phyloP scores from a whole-genome alignment of 37 sponge, comb jelly and placozoan species.

The Beroe forskalii region DNA sequence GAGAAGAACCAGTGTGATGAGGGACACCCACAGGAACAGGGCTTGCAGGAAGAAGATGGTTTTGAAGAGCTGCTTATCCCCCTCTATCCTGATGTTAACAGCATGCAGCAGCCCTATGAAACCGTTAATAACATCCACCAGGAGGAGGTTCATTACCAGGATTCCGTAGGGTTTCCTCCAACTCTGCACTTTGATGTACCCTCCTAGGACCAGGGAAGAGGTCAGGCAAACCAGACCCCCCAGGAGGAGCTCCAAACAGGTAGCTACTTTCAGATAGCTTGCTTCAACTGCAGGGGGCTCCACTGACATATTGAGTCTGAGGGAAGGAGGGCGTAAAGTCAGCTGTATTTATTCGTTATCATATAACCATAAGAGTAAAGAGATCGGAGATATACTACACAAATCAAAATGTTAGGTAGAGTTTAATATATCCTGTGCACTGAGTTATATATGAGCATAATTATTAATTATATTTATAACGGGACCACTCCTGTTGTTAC shows the following conservation, averaged over 20 bases:
- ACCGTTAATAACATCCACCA: neutral
- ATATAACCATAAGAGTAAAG: too few species aligned
- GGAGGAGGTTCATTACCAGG: conserved; percentile 1
- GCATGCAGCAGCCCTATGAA: neutral
- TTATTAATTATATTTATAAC: too few species aligned
- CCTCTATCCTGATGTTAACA: neutral
- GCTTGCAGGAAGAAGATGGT: conserved; percentile 46
- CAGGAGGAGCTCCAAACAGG: neutral
- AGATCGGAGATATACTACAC: too few species aligned
- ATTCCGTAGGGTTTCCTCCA: conserved; percentile 57
- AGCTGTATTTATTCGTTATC: too few species aligned
- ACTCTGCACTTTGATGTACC: neutral
- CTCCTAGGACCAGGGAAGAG: neutral
- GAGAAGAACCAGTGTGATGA: neutral
- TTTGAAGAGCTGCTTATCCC: neutral
- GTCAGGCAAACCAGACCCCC: neutral
- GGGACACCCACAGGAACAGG: conserved; percentile 26
- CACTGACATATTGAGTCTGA: too few species aligned
- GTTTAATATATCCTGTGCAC: too few species aligned
- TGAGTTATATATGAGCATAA: too few species aligned
- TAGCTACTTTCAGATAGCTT: neutral
- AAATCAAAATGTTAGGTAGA: too few species aligned
- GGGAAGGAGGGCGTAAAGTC: too few species aligned
- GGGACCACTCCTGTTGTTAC: too few species aligned
- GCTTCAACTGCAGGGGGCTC: too few species aligned